These are phyloP conservation scores for Apotomis betuletana DNA, from an alignment of 2,888 invertebrate genomes.

Conservation along the genomic window DNA sequence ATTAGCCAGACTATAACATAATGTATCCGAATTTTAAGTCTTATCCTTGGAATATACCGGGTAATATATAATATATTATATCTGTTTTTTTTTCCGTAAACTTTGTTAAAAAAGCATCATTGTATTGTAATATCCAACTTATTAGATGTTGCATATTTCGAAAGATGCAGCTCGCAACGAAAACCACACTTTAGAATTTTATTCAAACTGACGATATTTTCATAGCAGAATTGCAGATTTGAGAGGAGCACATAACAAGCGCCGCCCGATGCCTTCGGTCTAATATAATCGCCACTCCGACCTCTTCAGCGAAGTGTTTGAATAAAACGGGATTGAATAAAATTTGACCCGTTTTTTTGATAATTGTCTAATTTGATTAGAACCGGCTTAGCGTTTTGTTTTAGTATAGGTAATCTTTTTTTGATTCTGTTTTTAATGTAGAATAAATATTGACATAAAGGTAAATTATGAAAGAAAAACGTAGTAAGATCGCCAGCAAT, in stretches of 20 bases:
- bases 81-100: no score
- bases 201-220: slow-evolving; percentile 18
- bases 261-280: not conserved
- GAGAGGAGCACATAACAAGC: slow-evolving; percentile 21
- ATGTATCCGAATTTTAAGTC: no score
- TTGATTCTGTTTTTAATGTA: not conserved
- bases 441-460: no score
- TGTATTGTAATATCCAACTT: no score
- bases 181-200: slow-evolving; percentile 13
- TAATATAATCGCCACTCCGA: slow-evolving; percentile 25
- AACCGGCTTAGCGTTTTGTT: not conserved
- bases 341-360: slow-evolving; percentile 29
- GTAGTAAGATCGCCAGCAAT: no score
- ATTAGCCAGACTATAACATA: no score
- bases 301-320: slow-evolving; percentile 29
- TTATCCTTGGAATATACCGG: no score
- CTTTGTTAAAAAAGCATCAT: no score
- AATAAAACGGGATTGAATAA: slow-evolving; percentile 28
- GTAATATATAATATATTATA: no score
- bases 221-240: slow-evolving; percentile 26
- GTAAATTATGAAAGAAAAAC: no score
- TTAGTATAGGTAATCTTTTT: slow-evolving; percentile 1
- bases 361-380: slow-evolving; percentile 29
- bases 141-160: not conserved
- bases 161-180: not conserved